Evolutionary conservation across 2,797 vertebrate genomes (phyloP).

Genomic region (Pantherophis vulpinus): DNA sequence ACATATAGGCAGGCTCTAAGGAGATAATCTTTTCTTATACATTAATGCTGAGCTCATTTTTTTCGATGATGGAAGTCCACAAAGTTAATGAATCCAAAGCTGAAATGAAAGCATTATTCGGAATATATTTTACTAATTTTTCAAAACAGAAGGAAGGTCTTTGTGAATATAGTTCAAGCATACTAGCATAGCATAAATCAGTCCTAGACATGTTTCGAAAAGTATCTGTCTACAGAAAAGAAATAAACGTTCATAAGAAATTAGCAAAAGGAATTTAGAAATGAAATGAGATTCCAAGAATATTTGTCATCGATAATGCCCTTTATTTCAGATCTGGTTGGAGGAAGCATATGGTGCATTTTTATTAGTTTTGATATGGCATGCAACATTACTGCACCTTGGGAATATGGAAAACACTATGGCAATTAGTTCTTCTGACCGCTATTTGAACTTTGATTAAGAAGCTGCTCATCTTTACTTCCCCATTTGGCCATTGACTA

Average conservation of each 20-base stretch:
- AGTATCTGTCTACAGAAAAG: background rate
- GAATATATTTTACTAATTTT: background rate
- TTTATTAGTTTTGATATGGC: background rate
- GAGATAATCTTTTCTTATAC: constrained; percentile 30
- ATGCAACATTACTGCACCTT: background rate
- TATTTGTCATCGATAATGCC: constrained; percentile 13
- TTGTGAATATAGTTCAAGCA: constrained; percentile 3
- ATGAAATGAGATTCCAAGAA: background rate
- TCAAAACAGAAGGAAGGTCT: constrained; percentile 13
- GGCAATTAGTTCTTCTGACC: constrained; percentile 4
- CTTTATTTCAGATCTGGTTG: constrained; percentile 16
- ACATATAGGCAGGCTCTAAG: constrained; percentile 11
- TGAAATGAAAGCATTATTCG: background rate
- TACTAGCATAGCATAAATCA: background rate
- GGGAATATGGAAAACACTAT: background rate
- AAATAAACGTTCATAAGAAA: constrained; percentile 19
- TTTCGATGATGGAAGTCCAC: constrained; percentile 3
- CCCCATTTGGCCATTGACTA: background rate
- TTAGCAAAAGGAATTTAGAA: constrained; percentile 25
- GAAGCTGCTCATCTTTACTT: constrained; percentile 9
- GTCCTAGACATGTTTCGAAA: background rate
- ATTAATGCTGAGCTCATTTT: background rate
- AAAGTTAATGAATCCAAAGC: constrained; percentile 6
- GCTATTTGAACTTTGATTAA: background rate
- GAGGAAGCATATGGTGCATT: constrained; percentile 12